Base-by-base conservation (phyloP, 2,113 vertebrate species). In the Trinectes maculatus region DNA sequence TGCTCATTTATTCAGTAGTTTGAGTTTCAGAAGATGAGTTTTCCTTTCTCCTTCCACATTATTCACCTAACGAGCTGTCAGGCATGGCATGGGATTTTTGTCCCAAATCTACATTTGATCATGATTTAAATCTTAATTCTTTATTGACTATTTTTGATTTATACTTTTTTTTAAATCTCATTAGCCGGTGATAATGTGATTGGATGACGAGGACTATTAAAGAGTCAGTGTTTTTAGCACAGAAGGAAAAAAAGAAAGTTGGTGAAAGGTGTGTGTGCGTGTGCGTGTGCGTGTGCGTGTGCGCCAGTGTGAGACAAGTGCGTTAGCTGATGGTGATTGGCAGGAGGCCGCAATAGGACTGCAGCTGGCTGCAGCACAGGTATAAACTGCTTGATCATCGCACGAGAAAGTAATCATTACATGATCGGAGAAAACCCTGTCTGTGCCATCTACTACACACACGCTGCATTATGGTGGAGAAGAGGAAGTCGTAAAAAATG, bases 371-470 rank as follows among this genome's bases (percentile, higher is more conserved):
- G 63, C 62, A 5, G 34, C 21, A 78, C 69, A 72, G 68, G 76
- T 58, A 82, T 63, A 69, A 80, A 79, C 80, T 11, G 19, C 79
- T 78, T 75, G 0, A 62, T 89, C 83, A 71, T 66, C 76, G 43
- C 80, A 68, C 12, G 54, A 75, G 57, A 76, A 70, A 43, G 66
- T 77, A 84, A 78, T 88, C 82, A 77, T 90, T 87, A 85, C 82
- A 85, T 67, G 69, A 91, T 78, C 68, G 69, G 71, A 82, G 36
- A 52, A 29, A 73, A 54, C 46, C 33, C 16, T 11, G 5, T 16
- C 39, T 3, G 29, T 40, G 72, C 63, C 82, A 85, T 82, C 48
- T 74, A 72, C 83, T 18, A 28, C n/a, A 1, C 19, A 76, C 58
- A 33, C 19, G n/a, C n/a, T 26, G 52, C 55, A 34, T n/a, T 40